A percentile compares a stretch with the other conserved stretches of the same genome.
Evolutionary conservation across 2,888 invertebrate genomes (phyloP).

Genomic region (Drosophila trichaetosa): DNA sequence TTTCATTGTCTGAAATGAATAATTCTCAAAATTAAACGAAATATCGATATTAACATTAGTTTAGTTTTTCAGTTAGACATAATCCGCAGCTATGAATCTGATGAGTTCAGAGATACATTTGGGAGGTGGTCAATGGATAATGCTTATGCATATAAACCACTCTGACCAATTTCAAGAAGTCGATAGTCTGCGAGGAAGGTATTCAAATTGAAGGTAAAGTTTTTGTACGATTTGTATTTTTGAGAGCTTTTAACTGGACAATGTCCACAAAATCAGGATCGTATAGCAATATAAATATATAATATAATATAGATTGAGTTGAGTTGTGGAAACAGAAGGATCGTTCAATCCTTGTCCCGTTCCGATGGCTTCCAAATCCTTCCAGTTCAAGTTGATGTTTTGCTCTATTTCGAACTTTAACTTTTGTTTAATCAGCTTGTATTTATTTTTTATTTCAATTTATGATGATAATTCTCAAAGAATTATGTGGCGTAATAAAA

Average conservation of each 20-base stretch:
- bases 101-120: not conserved
- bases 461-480: not conserved
- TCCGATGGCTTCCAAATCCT: not conserved
- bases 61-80: not conserved
- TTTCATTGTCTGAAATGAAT: not conserved
- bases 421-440: not conserved
- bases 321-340: not conserved
- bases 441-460: not conserved
- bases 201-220: not conserved
- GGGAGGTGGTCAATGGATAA: not conserved
- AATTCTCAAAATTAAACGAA: not conserved
- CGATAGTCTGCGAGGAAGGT: not conserved
- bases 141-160: not conserved
- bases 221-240: not conserved
- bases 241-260: too few species aligned
- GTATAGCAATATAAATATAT: not conserved
- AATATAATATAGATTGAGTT: too few species aligned
- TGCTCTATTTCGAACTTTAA: not conserved
- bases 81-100: not conserved
- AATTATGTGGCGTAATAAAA: slow-evolving; percentile 1
- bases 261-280: not conserved
- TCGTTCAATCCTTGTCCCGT: not conserved
- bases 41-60: not conserved
- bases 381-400: not conserved
- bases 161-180: not conserved